Evolutionary conservation across 2,113 vertebrate genomes (phyloP).

Genomic region (Neodon shergylaensis): DNA sequence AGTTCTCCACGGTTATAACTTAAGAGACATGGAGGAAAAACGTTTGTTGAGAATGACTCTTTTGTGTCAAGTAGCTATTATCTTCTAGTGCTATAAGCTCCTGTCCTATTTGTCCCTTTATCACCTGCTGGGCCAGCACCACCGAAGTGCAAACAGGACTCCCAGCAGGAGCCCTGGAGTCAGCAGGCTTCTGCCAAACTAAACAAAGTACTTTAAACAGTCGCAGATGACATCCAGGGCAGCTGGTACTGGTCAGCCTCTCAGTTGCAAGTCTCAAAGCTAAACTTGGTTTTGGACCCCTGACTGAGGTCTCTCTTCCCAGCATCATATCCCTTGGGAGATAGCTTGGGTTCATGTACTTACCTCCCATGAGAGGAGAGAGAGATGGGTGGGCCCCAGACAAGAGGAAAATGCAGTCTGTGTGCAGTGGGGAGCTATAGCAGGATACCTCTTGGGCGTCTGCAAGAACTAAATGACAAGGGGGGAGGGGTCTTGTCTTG

Average conservation of each 20-base stretch:
- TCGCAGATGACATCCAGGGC: not conserved
- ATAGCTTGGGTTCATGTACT: not conserved
- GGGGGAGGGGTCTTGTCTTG: not conserved
- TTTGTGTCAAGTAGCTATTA: no score
- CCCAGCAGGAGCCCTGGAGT: not conserved
- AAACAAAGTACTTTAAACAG: not conserved
- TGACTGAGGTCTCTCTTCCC: not conserved
- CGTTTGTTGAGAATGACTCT: not conserved
- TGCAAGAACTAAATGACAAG: not conserved
- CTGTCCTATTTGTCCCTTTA: not conserved
- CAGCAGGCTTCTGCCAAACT: not conserved
- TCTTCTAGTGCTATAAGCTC: not conserved
- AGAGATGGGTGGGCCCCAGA: not conserved
- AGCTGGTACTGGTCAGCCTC: not conserved
- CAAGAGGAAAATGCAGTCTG: not conserved
- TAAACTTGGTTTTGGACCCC: not conserved
- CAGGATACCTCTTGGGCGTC: not conserved
- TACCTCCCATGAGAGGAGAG: not conserved
- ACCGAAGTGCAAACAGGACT: not conserved
- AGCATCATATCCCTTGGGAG: not conserved
- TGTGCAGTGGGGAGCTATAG: no score
- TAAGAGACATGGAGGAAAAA: not conserved
- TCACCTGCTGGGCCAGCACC: not conserved
- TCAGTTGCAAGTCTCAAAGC: not conserved
- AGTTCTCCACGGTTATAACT: not conserved